These are phyloP conservation scores for Exephanes ischioxanthus DNA, from an alignment of 2,888 invertebrate species.

Conservation along the genomic window DNA sequence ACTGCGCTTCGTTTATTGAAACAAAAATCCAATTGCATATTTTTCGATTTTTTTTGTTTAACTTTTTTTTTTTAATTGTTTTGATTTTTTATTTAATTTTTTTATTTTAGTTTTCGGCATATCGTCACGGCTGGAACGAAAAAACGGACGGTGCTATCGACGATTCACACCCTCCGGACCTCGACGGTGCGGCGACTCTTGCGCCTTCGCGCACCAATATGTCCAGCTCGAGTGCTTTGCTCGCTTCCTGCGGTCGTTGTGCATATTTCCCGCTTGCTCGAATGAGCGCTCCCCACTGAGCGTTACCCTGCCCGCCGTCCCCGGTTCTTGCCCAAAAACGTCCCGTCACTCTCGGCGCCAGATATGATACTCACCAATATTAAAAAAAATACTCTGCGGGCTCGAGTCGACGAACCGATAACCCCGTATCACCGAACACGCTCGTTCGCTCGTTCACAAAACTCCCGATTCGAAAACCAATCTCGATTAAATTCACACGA, in stretches of 20 bases:
- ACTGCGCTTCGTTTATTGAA: constrained; percentile 48
- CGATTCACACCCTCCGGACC: constrained; percentile 32
- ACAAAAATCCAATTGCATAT: constrained; percentile 60
- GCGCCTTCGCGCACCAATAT: constrained; percentile 38
- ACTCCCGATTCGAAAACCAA: neutral
- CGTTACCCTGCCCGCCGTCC: neutral
- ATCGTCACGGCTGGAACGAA: constrained; percentile 3
- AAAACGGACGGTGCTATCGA: constrained; percentile 43
- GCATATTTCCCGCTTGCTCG: constrained; percentile 2
- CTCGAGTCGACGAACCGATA: neutral
- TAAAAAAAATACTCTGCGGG: neutral
- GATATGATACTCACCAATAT: constrained; percentile 5
- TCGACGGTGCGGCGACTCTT: constrained; percentile 18
- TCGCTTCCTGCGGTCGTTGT: constrained; percentile 26
- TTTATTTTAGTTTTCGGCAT: neutral
- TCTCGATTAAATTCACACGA: constrained; percentile 7
- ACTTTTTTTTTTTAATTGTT: too few relatives aligned
- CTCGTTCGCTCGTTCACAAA: constrained; percentile 1
- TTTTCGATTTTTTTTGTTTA: too few relatives aligned
- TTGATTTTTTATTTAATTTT: neutral
- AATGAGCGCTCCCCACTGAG: constrained; percentile 1
- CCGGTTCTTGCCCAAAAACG: constrained; percentile 5
- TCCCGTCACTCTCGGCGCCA: neutral
- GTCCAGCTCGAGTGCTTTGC: constrained; percentile 37
- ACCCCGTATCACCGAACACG: neutral